phyloP scores from a whole-genome alignment of 2,113 vertebrate genomes.

The Apteryx owenii region DNA sequence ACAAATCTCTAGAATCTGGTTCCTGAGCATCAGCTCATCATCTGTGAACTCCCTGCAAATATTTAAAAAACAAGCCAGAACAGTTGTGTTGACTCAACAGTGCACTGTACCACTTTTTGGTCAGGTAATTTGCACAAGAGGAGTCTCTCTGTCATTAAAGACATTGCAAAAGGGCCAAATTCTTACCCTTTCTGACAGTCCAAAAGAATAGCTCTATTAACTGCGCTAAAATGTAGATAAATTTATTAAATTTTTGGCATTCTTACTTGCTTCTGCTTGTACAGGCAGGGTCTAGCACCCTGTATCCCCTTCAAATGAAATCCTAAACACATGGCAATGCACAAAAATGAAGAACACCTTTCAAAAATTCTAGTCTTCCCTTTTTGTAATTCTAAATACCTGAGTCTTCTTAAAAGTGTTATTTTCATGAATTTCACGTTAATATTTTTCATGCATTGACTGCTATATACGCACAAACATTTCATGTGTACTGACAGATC shows the following conservation, averaged over 20 bases:
- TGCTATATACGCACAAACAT: neutral
- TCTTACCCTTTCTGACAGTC: neutral
- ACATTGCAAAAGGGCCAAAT: neutral
- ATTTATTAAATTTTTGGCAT: neutral
- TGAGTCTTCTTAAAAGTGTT: neutral
- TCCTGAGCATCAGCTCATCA: conserved; percentile 18
- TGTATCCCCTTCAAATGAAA: neutral
- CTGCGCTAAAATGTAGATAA: neutral
- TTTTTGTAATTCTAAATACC: neutral
- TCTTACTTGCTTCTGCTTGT: neutral
- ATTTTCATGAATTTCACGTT: neutral
- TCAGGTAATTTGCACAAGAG: neutral
- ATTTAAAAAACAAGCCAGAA: conserved; percentile 43
- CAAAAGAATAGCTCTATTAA: neutral
- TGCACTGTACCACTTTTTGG: neutral
- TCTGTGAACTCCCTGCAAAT: conserved; percentile 15
- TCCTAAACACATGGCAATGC: neutral
- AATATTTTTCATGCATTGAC: neutral
- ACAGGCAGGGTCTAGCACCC: neutral
- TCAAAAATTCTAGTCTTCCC: neutral
- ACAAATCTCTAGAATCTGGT: neutral
- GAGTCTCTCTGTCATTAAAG: neutral
- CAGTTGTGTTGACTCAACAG: conserved; percentile 14
- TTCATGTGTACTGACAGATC: neutral
- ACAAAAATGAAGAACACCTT: neutral